Base-by-base conservation (phyloP, 2,888 invertebrate species). In the Bombylius major region DNA sequence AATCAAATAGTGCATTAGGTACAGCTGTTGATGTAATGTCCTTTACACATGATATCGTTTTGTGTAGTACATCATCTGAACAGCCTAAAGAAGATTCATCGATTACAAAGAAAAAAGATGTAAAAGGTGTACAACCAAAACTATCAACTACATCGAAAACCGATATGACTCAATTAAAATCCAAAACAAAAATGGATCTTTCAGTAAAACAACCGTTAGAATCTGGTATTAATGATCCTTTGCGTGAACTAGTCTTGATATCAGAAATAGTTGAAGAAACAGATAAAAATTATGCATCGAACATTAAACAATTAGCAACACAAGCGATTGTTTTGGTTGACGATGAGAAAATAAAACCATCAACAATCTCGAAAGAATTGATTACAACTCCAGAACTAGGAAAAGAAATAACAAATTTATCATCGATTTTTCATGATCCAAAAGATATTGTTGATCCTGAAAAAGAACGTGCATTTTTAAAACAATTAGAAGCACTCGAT, bases 1-100 rank as follows among this genome's bases (percentile, higher is more conserved):
- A 68, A 11, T 61, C 66, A 0, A 69, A 70, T 51, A 81, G 78
- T 39, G 86, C 86, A 1, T 72, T 91, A 49, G 84, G 84, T 5
- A 82, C 85, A 13, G 88, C 91, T 1, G 78, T 91, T 55, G 89
- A 89, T 68, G 87, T 89, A 61, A 85, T 93, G 78, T 85, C 89
- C 0, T 89, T 88, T 72, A 85, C 89, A 11, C 83, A 84, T 63
- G 89, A 92, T 68, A 75, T 86, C 56, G 82, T 83, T 61, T 69
- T 83, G 61, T 67, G 65, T 12, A 64, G 62, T 1, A 60, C 62
- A 23, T 6, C 9, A 14, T 34, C 57, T 4, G 47, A 48, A 45
- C n/a, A 36, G 39, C 12, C 11, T n/a, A 4, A 14, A 4, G 32
- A 45, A 39, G 14, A n/a, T 5, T 64, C 69, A 3, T 59, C 66